Conservation (phyloP, 2,113 vertebrate species). For the Anolis sagrei region DNA sequence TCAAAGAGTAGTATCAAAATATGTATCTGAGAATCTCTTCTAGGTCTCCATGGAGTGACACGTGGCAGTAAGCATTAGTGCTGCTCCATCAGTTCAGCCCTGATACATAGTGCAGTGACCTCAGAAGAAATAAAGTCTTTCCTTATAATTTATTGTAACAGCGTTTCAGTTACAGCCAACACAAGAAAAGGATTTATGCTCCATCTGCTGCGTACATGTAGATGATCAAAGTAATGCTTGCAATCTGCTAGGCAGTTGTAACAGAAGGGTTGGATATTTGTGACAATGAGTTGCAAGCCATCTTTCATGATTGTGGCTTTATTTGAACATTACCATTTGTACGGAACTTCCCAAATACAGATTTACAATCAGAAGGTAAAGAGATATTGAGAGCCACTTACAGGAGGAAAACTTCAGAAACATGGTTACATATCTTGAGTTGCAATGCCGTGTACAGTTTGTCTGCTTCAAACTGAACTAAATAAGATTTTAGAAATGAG, state of each 20-base stretch:
- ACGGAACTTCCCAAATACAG: background rate
- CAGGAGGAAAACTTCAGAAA: background rate
- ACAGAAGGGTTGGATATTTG: background rate
- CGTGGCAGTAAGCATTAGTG: background rate
- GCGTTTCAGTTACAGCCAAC: background rate
- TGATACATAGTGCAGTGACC: background rate
- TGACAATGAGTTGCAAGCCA: background rate
- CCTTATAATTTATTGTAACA: slow-evolving; percentile 31
- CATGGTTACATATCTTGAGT: background rate
- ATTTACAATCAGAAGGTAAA: background rate
- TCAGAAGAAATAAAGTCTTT: background rate
- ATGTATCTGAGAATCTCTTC: background rate
- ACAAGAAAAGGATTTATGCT: background rate
- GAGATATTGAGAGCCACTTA: background rate
- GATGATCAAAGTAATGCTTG: background rate
- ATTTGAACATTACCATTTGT: background rate
- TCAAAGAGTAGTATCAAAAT: background rate
- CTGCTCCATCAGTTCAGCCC: background rate
- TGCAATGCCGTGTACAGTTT: background rate
- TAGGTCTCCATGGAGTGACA: background rate
- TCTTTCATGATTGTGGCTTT: background rate
- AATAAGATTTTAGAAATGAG: background rate
- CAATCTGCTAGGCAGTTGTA: background rate
- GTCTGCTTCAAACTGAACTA: background rate
- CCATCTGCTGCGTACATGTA: background rate